These are phyloP conservation scores for Thalassarche chlororhynchos DNA, from an alignment of 2,113 vertebrate species.

Conservation along the genomic window DNA sequence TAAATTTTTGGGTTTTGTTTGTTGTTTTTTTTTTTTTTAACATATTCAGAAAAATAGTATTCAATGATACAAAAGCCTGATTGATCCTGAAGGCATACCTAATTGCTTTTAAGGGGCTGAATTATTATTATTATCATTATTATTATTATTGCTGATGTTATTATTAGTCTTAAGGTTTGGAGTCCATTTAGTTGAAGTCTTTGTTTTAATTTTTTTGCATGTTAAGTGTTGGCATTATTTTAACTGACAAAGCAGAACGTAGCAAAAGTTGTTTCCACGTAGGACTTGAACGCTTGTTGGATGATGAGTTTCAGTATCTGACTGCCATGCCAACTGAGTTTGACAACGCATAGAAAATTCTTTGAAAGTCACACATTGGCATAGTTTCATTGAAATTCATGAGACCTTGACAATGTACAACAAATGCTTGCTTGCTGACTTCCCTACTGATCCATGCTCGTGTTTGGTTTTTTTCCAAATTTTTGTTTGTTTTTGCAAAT, in stretches of 20 bases:
- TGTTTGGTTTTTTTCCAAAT: neutral
- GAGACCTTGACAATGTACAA: neutral
- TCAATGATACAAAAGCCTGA: neutral
- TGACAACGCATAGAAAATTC: neutral
- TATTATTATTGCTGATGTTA: neutral
- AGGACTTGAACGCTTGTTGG: neutral
- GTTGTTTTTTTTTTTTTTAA: no score
- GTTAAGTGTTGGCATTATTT: neutral
- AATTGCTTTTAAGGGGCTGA: neutral
- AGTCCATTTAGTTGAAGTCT: neutral
- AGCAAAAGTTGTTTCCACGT: neutral
- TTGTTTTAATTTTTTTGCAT: neutral
- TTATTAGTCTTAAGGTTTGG: neutral
- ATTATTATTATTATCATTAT: neutral
- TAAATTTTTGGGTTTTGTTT: neutral
- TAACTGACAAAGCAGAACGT: neutral
- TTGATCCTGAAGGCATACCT: neutral
- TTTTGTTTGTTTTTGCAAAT: neutral
- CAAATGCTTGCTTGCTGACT: neutral
- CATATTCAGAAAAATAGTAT: neutral
- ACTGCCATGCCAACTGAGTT: neutral
- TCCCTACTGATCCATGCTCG: neutral
- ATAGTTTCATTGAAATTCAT: neutral
- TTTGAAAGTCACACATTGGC: neutral
- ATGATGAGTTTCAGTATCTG: neutral